Evolutionary conservation across 2,888 invertebrate genomes (phyloP), one percentile per base, ranked within the genome.

Genomic region (Drosophila imparisetae): DNA sequence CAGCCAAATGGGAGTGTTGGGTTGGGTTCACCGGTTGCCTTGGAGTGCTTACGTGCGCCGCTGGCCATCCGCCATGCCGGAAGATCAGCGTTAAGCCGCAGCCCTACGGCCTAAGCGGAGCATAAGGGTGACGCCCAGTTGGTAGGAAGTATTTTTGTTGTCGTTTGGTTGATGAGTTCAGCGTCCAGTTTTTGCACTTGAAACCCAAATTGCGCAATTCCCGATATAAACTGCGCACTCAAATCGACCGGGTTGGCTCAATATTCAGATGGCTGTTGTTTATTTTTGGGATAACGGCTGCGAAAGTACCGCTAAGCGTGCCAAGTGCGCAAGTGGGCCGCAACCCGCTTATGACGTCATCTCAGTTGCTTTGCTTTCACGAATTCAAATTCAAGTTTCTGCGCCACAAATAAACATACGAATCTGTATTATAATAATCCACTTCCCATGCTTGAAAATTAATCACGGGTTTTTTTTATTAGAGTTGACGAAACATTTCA

Each of bases 161-260:
- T 49, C 58, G 36, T 50, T 64, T 24, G 59, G 53, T 45, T 38
- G 10, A 7, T 29, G 64, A 71, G 85, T 85, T 85, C 85, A 85
- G 86, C 75, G 86, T 58, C 73, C 89, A 75, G 85, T 58, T 77
- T 83, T 89, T 85, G 89, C 86, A 89, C 85, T 85, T 85, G 85
- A 85, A 83, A 85, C 85, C 85, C 89, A 85, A 86, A 89, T 85
- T 89, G 75, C 85, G 89, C 86, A 88, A 70, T 85, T 81, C 84
- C 81, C 67, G 59, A 86, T 81, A 83, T 81, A 86, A 88, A 80
- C 52, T 66, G 80, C 79, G 70, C 64, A 65, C 68, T 66, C 59
- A 65, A 63, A 32, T 62, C 38, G 15, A 50, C n/a, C 55, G 10
- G 49, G 24, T 29, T 42, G 36, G 55, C 66, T 77, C 60, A 71